These are phyloP conservation scores for Gasterosteus nipponicus DNA, from an alignment of 2,113 vertebrate species.

Conservation along the genomic window DNA sequence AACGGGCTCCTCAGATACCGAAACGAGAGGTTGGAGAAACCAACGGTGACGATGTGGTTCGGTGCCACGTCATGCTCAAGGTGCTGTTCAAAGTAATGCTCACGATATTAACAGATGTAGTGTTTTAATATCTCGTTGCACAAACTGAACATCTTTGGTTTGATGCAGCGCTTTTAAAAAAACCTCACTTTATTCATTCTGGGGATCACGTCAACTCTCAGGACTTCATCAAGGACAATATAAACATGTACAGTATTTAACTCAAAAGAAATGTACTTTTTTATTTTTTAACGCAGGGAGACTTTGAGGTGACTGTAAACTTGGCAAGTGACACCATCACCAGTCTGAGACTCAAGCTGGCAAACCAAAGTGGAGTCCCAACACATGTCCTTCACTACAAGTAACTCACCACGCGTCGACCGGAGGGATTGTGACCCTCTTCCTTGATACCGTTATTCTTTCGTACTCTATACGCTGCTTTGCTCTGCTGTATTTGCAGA, in stretches of 20 bases:
- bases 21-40: fast-evolving
- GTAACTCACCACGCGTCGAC: conserved; percentile 29
- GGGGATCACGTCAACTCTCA: background rate
- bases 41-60: conserved; percentile 45
- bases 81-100: conserved; percentile 15
- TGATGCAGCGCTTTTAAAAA: background rate
- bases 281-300: conserved; percentile 37
- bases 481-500: conserved; percentile 26
- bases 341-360: conserved; percentile 47
- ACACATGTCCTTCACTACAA: conserved; percentile 52
- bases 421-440: background rate
- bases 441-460: fast-evolving
- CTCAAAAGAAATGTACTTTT: background rate
- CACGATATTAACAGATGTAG: background rate
- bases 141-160: background rate
- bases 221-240: background rate
- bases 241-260: background rate
- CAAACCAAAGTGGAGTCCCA: conserved; percentile 62
- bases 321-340: conserved; percentile 53
- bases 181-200: background rate
- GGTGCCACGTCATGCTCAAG: conserved; percentile 74
- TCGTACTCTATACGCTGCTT: background rate
- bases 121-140: background rate
- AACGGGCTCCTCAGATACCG: background rate
- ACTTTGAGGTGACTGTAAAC: conserved; percentile 57